Base-by-base conservation (phyloP, 2,888 invertebrate genomes). In the Coleophora deauratella region DNA sequence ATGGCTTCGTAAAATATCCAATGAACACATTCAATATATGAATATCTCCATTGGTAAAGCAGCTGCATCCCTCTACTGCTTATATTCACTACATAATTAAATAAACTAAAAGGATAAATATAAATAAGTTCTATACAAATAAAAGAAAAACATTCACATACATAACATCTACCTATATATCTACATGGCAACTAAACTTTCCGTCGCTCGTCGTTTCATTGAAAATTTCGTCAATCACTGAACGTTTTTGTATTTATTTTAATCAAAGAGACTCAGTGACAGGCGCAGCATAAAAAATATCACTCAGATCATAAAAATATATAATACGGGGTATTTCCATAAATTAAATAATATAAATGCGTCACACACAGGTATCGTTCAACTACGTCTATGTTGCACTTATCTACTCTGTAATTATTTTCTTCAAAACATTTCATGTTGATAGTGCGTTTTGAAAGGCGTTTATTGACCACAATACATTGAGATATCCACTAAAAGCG, bases 161-260 rank as follows among this genome's bases (percentile, higher is more conserved):
- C 79, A 79, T 79, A 81, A 80, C 80, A 81, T 80, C 82, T 82
- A 81, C 81, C 81, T 81, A 70, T 81, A 70, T 66, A 68, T 73
- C 77, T 76, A 76, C 76, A 58, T 59, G 55, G 58, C 62, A 52
- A 47, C 55, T 55, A 55, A 55, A 54, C 55, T 56, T 44, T 3
- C 14, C 9, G 35, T 40, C 45, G 47, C 41, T 35, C 41, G 27
- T 45, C 36, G 40, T 21, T 21, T 43, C 11, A 40, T 45, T 51
- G 52, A 47, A 50, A 52, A 41, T 45, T 47, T 52, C 52, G 52
- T 49, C 56, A 47, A 55, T 51, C 59, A 57, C 62, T 43, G 55
- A 46, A 54, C 21, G 6, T 21, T 6, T 3, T 21, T 3, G 21
- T 21, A 21, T 4, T 21, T 50, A 55, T 52, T 53, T 54, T 37